A percentile compares a stretch with the other conserved stretches of the same genome.
These are phyloP conservation scores for Cancer borealis DNA, from an alignment of 2,888 invertebrate genomes.

Conservation along the genomic window DNA sequence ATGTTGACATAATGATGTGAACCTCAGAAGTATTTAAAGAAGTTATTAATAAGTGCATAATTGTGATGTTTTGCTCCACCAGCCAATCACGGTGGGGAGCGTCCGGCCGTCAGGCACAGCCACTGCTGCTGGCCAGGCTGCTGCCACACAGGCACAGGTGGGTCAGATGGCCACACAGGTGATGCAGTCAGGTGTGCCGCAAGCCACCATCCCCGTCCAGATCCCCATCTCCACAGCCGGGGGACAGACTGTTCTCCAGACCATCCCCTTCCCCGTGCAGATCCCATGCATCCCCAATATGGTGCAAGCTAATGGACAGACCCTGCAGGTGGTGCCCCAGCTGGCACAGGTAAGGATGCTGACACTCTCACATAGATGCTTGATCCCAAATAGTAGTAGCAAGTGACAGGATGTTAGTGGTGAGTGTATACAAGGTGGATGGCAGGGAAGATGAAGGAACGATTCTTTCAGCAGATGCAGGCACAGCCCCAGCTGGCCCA, in stretches of 20 bases:
- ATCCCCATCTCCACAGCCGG: constrained; percentile 91
- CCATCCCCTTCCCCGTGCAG: constrained; percentile 95
- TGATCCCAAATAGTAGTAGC: neutral
- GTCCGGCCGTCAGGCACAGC: constrained; percentile 59
- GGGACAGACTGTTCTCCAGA: constrained; percentile 97
- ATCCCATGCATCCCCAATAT: constrained; percentile 85
- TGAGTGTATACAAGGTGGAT: neutral
- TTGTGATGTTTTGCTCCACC: neutral
- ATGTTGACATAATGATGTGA: too few species aligned
- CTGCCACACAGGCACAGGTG: constrained; percentile 73
- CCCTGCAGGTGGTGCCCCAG: constrained; percentile 78
- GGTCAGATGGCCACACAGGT: constrained; percentile 78
- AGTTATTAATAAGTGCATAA: neutral
- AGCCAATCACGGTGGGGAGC: constrained; percentile 70
- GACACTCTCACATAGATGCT: neutral
- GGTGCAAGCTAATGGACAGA: constrained; percentile 81
- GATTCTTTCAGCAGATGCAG: constrained; percentile 65
- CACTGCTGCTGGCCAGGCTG: neutral
- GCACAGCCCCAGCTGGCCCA: constrained; percentile 87
- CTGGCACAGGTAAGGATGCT: constrained; percentile 78
- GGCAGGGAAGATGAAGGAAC: neutral
- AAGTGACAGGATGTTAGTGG: neutral
- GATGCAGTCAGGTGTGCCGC: constrained; percentile 82
- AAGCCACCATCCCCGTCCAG: constrained; percentile 88
- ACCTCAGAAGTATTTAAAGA: neutral